Evolutionary conservation across 2,113 vertebrate genomes (phyloP).

Genomic region (Xyrauchen texanus): DNA sequence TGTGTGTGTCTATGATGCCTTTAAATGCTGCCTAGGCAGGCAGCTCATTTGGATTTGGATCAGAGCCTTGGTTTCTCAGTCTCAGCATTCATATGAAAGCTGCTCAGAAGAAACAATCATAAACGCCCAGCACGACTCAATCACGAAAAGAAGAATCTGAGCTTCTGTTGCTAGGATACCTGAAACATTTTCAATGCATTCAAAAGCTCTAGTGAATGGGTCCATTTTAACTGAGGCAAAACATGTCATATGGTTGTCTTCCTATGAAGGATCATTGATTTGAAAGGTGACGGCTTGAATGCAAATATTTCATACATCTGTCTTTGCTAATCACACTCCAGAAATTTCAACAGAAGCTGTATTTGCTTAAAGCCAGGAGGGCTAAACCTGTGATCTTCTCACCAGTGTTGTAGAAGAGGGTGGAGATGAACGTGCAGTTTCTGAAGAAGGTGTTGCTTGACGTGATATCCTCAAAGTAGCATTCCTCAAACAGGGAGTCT

Average conservation of each 20-base stretch:
- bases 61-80: background rate
- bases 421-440: slow-evolving; percentile 95
- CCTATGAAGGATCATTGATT: background rate
- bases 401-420: slow-evolving; percentile 97
- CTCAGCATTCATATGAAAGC: background rate
- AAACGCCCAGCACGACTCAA: background rate
- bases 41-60: background rate
- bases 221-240: slow-evolving; percentile 45
- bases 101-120: background rate
- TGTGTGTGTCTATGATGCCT: background rate
- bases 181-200: slow-evolving; percentile 41
- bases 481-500: slow-evolving; percentile 93
- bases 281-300: background rate
- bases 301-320: background rate
- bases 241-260: background rate
- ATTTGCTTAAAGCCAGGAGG: background rate
- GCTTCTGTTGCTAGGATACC: slow-evolving; percentile 63
- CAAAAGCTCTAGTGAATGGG: slow-evolving; percentile 22
- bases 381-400: slow-evolving; percentile 23
- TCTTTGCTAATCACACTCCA: background rate
- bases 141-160: slow-evolving; percentile 21
- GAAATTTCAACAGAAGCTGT: background rate
- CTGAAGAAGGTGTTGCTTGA: slow-evolving; percentile 97
- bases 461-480: slow-evolving; percentile 95
- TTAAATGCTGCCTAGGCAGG: background rate